Conservation (phyloP, 2,113 vertebrate species). For the Python bivittatus region DNA sequence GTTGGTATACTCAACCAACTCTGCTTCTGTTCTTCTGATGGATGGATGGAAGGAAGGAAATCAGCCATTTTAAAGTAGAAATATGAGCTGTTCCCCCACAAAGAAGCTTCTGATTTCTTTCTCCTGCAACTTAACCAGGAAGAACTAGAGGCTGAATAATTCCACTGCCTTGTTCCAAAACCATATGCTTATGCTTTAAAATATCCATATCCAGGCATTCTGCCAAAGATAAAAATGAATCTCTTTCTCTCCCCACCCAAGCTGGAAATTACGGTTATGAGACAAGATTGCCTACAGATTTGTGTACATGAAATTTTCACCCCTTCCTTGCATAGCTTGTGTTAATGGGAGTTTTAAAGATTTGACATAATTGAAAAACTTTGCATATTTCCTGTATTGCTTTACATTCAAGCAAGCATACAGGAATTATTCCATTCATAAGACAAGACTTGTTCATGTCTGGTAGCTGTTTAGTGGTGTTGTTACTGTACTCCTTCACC, state of each 20-base stretch:
- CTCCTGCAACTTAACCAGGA: not conserved
- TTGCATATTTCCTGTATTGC: not conserved
- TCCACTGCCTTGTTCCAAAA: constrained; percentile 37
- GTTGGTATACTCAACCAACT: not conserved
- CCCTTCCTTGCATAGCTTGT: constrained; percentile 5
- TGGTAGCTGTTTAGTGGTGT: not conserved
- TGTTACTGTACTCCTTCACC: not conserved
- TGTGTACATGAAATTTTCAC: constrained; percentile 28
- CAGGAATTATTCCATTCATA: not conserved
- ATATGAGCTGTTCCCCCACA: not conserved
- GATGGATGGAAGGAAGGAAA: not conserved
- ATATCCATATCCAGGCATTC: constrained; percentile 11
- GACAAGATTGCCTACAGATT: constrained; percentile 34
- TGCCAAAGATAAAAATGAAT: constrained; percentile 9
- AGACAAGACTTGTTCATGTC: not conserved
- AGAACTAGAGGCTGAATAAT: not conserved
- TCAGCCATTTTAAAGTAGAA: not conserved
- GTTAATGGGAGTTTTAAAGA: not conserved
- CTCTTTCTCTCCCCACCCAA: not conserved
- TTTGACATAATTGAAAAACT: constrained; percentile 3
- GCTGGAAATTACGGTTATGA: constrained; percentile 33
- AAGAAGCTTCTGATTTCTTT: not conserved
- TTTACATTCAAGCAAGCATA: not conserved
- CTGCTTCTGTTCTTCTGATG: not conserved
- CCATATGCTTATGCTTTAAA: constrained; percentile 11